Percentiles rank a stretch among this genome's conserved stretches.
phyloP scores from a whole-genome alignment of 1,140 invertebrate genomes.

The Tribolium castaneum region DNA sequence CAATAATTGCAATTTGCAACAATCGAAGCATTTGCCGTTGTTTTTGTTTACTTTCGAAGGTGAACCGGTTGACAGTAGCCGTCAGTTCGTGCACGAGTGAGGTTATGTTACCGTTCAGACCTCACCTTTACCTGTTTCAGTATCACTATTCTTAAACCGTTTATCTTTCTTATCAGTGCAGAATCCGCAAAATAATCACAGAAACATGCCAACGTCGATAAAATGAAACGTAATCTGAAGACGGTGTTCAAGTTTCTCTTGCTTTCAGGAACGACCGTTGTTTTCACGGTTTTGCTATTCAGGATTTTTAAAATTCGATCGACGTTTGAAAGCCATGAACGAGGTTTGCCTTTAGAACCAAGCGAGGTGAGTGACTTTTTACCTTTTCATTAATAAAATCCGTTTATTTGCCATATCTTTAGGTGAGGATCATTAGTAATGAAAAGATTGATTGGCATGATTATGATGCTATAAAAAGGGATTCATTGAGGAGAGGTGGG shows the following conservation, averaged over 20 bases:
- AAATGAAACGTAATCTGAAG: slow-evolving; percentile 62
- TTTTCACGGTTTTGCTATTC: slow-evolving; percentile 59
- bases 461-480: slow-evolving; percentile 77
- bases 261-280: slow-evolving; percentile 56
- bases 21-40: background rate
- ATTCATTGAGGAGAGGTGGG: slow-evolving; percentile 72
- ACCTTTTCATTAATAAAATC: background rate
- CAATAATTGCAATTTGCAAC: background rate
- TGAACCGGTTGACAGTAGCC: slow-evolving; percentile 16
- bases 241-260: slow-evolving; percentile 60
- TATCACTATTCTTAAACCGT: background rate
- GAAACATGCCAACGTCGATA: slow-evolving; percentile 22
- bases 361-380: background rate
- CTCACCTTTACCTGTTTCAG: slow-evolving; percentile 11
- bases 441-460: slow-evolving; percentile 89
- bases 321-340: background rate
- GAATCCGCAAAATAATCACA: background rate
- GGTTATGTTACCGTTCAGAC: slow-evolving; percentile 12
- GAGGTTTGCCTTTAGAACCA: slow-evolving; percentile 8
- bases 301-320: slow-evolving; percentile 51
- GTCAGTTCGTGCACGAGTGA: background rate
- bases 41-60: slow-evolving; percentile 26
- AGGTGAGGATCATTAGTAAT: slow-evolving; percentile 49
- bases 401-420: background rate
- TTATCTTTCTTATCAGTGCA: slow-evolving; percentile 6